Evolutionary conservation across 2,888 invertebrate species (phyloP).

Genomic region (Zygogramma bicolorata): DNA sequence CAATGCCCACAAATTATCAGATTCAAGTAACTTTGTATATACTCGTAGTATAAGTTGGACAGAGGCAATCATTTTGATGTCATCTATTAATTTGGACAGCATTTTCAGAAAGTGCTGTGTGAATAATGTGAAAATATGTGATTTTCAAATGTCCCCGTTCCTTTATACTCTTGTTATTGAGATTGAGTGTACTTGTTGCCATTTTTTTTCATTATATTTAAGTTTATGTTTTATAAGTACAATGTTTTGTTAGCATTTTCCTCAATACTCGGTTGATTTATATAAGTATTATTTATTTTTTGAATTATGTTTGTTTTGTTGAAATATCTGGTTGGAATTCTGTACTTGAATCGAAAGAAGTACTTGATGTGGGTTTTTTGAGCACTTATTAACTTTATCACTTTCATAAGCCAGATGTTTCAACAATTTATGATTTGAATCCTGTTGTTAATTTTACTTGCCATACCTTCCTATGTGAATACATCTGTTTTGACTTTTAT

Average conservation of each 20-base stretch:
- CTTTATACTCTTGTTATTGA: not conserved
- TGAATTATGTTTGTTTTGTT: conserved; percentile 22
- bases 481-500: conserved; percentile 32
- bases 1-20: not conserved
- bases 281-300: conserved; percentile 14
- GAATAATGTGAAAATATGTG: not conserved
- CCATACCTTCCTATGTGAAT: conserved; percentile 33
- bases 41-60: not conserved
- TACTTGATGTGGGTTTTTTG: not conserved
- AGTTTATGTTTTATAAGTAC: conserved; percentile 16
- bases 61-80: not conserved
- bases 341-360: not conserved
- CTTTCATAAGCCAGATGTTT: conserved; percentile 39
- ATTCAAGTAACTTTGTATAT: too few species aligned
- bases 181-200: conserved; percentile 6
- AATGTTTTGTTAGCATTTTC: conserved; percentile 3
- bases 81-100: not conserved
- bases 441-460: conserved; percentile 20
- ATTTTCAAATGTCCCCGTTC: not conserved
- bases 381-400: not conserved
- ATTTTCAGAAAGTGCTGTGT: conserved; percentile 1
- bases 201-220: conserved; percentile 18
- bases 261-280: conserved; percentile 9
- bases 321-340: conserved; percentile 26
- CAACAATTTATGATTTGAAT: conserved; percentile 11